Base-by-base conservation (phyloP, 2,113 vertebrate species). In the Pollachius pollachius region DNA sequence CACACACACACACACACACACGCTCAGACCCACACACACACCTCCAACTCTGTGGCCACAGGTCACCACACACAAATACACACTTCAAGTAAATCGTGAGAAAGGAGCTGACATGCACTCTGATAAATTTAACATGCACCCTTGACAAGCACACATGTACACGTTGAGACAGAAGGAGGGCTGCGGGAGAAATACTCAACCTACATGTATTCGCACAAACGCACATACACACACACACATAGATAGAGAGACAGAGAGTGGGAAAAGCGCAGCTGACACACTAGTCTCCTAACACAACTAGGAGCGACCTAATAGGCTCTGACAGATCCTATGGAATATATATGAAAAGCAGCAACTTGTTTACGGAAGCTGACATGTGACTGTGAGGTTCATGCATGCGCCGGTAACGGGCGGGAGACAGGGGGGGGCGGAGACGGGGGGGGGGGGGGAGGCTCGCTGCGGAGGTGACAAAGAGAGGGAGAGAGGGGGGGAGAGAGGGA, bases 61-160 rank as follows among this genome's bases (percentile, higher is more conserved):
- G 62, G 62, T 63, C 62, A 64, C 56, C 17, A 11, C 30, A 70
- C 25, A 58, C 63, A 8, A 23, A 23, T 68, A 67, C 69, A 64
- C 27, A 68, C 72, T 79, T n/a, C 66, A 69, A 18, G 75, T 70
- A 21, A 66, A 64, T 30, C 75, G 65, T 77, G 57, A 76, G 69
- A 83, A 59, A 75, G 72, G 69, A 73, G 65, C 61, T 79, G 81
- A 83, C 79, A 72, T 72, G 68, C 74, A 75, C 82, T 77, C 63
- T 59, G 58, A 76, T 70, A 68, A 79, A 71, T 73, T 70, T 64
- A 68, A 17, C 73, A 76, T 68, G 67, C 67, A 64, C 56, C 30
- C 68, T 68, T 79, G 78, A 83, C 71, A 65, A 15, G 58, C 69
- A 75, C 56, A 52, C 1, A 30, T 37, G 66, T 80, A 78, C 78